Evolutionary conservation across 2,113 vertebrate genomes (phyloP).

Genomic region (Labrus mixtus): DNA sequence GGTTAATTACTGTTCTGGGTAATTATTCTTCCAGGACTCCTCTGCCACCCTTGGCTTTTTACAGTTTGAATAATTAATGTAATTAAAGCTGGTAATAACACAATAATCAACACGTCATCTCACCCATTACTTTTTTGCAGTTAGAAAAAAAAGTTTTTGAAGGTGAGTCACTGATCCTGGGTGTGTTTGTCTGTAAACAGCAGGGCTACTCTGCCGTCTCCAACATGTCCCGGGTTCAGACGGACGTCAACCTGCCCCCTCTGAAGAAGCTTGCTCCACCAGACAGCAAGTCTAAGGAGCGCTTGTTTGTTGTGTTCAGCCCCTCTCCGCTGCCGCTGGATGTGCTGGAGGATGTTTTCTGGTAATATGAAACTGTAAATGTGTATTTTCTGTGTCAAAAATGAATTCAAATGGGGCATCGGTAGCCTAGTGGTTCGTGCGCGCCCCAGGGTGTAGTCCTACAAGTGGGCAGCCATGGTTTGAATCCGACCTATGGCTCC

Average conservation of each 20-base stretch:
- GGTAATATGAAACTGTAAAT: conserved; percentile 79
- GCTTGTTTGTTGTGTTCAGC: conserved; percentile 95
- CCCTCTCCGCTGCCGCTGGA: conserved; percentile 91
- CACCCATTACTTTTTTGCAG: background rate
- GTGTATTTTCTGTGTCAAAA: too few species aligned
- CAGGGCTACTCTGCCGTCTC: conserved; percentile 73
- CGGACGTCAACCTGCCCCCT: conserved; percentile 89
- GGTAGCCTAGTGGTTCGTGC: too few species aligned
- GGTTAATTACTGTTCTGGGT: conserved; percentile 11
- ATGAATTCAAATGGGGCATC: too few species aligned
- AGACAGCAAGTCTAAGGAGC: conserved; percentile 91
- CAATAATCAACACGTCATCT: background rate
- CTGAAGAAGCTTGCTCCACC: conserved; percentile 90
- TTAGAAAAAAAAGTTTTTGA: background rate
- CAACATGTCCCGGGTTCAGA: conserved; percentile 88
- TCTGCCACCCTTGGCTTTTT: background rate
- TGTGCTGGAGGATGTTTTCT: conserved; percentile 95
- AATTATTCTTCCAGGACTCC: conserved; percentile 14
- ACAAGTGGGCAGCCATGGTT: too few species aligned
- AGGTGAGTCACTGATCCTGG: background rate
- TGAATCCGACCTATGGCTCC: too few species aligned
- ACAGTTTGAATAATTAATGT: background rate
- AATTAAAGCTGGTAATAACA: background rate
- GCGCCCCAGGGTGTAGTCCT: too few species aligned
- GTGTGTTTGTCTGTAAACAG: background rate